Evolutionary conservation across 1,140 invertebrate species (phyloP), one percentile per base, ranked within the genome.

Genomic region (Luehdorfia chinensis): DNA sequence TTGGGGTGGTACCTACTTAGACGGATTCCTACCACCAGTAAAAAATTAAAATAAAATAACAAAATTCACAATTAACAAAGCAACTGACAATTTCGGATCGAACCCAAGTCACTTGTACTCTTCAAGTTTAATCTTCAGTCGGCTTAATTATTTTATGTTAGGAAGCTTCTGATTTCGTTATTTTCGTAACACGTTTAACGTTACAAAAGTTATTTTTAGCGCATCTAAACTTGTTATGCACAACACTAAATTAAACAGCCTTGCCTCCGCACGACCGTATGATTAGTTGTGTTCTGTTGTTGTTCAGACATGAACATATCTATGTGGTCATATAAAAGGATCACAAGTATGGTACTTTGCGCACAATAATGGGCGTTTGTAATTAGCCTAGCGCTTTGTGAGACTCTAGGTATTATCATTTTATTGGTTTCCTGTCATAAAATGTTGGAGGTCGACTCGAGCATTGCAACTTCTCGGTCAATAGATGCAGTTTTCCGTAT

Each of bases 391-490:
- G 41, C 51, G 73, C 66, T 74, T 76, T 72, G 73, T 70, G 56
- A 66, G 55, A 61, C 59, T 67, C 60, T 65, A 73, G 55, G 66
- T 70, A 75, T 70, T 67, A 80, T 78, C 66, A 59, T 75, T 78
- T 81, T 76, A 80, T 84, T 73, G 65, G 66, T 78, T 80, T 81
- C 72, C 76, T 75, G 73, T 75, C 70, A 62, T 84, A 80, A 81
- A 84, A 69, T 66, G 65, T 41, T 44, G 67, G 59, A 76, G 80
- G 77, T 68, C 76, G 59, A n/a, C 30, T 46, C 48, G 60, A 59
- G 70, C 63, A 70, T 60, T 72, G 66, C 65, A 60, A 62, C 41
- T 55, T 43, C 44, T 50, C 60, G 49, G 59, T 74, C 63, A 62
- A 72, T 75, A 61, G 52, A 65, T 71, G 66, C 68, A 75, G 61